A percentile compares a stretch with the other conserved stretches of the same genome.
Conservation (phyloP, 2,113 vertebrate genomes). For the Chroicocephalus ridibundus region DNA sequence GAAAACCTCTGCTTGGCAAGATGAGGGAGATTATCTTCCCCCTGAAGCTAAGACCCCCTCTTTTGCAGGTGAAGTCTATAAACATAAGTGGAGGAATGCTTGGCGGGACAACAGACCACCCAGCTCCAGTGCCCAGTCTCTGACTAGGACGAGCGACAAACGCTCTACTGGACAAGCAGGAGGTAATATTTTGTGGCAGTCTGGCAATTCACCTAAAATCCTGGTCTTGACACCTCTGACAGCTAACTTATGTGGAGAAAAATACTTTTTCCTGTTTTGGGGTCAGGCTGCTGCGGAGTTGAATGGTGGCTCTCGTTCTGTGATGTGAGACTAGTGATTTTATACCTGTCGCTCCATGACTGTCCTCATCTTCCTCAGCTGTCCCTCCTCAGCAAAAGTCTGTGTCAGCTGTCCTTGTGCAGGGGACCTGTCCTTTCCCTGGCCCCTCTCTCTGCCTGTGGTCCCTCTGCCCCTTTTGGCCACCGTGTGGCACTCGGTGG, state of each 20-base stretch:
- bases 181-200: background rate
- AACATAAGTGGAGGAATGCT: background rate
- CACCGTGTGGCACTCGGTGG: background rate
- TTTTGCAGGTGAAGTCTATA: background rate
- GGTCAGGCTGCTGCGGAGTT: background rate
- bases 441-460: background rate
- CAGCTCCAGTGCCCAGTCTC: background rate
- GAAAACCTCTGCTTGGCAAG: background rate
- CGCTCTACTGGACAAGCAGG: background rate
- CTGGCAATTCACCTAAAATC: background rate
- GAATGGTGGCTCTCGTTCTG: background rate
- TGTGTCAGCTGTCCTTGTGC: fast-evolving
- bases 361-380: background rate
- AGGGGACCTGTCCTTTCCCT: background rate
- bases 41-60: background rate
- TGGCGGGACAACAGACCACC: background rate
- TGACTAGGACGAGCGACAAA: background rate
- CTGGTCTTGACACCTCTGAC: background rate
- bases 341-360: background rate
- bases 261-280: background rate
- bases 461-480: fast-evolving
- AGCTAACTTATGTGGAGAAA: background rate
- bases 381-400: fast-evolving
- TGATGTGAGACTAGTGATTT: background rate
- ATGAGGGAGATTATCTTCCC: background rate